Evolutionary conservation across 1,140 invertebrate species (phyloP), one percentile per base, ranked within the genome.

Genomic region (Conus ventricosus): DNA sequence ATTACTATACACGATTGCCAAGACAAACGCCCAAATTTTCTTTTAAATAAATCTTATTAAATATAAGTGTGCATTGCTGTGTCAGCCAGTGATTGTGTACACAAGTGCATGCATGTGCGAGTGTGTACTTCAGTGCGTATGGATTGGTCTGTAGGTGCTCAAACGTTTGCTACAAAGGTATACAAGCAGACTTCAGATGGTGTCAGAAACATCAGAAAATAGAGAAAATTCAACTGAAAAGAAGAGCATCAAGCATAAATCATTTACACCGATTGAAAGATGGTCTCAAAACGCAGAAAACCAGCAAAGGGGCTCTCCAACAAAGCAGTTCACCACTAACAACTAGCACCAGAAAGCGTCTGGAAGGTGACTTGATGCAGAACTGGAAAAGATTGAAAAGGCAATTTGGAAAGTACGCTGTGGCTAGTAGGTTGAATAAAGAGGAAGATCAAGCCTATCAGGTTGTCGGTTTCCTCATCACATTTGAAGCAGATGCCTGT

Each of bases 391-490:
- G 13, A 23, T 23, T 17, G 0, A 75, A 75, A n/a, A n/a, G 13
- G 17, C 13, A n/a, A 75, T 75, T n/a, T 7, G 23, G 7, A 75
- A 75, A 75, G 7, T 75, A 75, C 67, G 17, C 67, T 25, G n/a
- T 75, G n/a, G 67, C 67, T 20, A 75, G 67, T 20, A 20, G 67
- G n/a, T 23, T 75, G n/a, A 75, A 25, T 75, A 7, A 25, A 75
- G n/a, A n/a, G n/a, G 67, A 75, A 75, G 67, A 75, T 75, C 20
- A 75, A 75, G n/a, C 17, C n/a, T 75, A 75, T 25, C 67, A 75
- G 6, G 67, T 75, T 1, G 20, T 20, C 67, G 20, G 1, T 63
- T 75, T 11, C 23, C 6, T 75, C 0, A 7, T 7, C 0, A 75
- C n/a, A 17, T 75, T 75, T 75, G 67, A 7, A 25, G 4, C 67